Evolutionary conservation across 1,140 invertebrate species (phyloP), one percentile per base, ranked within the genome.

Genomic region (Caligus rogercresseyi): DNA sequence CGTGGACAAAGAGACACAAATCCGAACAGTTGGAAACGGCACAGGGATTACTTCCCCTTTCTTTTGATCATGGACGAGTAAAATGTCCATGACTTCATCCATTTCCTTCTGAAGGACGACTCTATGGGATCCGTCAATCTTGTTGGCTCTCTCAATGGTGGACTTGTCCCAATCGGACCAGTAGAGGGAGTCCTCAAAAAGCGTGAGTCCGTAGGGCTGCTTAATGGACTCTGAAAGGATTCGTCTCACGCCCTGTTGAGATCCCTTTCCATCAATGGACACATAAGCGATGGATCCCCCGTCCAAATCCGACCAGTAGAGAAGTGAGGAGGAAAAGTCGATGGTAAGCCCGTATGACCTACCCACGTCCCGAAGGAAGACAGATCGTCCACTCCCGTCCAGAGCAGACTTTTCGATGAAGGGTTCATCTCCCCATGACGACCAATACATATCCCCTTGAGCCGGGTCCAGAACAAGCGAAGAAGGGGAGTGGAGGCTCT

Each of bases 131-230:
- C 78, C 78, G 4, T 83, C 89, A 43, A 85, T 78, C 74, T 97
- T 97, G 70, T 96, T 81, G 0, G 89, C 89, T 26, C 89, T 75
- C 69, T 93, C 91, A 52, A 98, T 83, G 15, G 85, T 88, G 79
- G 14, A 13, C 0, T 83, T 83, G 67, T 83, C 79, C 86, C 86
- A 89, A 69, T 90, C 86, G 1, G 85, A 87, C 86, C 86, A 89
- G 67, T 85, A 90, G 14, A 90, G 78, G 66, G 81, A 77, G 26
- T 79, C 78, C 2, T 80, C 82, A 13, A 84, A 81, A 1, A 86
- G 78, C 0, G 87, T 84, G 43, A 93, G 73, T 0, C 86, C 87
- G 52, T 67, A 67, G 68, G 91, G 91, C 0, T 88, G 87, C 76
- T 90, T 86, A n/a, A 81, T 79, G 0, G 84, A 78, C 31, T 82